Base-by-base conservation (phyloP, 2,113 vertebrate species). In the Thalassarche chlororhynchos region DNA sequence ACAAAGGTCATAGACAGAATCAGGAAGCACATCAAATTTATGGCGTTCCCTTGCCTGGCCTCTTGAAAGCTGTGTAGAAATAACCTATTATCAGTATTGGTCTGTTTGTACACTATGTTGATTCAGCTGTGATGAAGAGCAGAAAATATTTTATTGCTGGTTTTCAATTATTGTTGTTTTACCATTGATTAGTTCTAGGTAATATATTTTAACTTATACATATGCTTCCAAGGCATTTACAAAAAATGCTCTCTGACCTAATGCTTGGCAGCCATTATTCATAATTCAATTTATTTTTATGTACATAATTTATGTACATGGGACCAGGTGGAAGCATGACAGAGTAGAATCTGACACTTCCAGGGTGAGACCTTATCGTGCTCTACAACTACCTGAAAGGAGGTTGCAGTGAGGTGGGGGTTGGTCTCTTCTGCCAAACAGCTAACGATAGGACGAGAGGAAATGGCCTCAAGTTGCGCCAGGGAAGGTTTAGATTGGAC, bases 121-220 rank as follows among this genome's bases (percentile, higher is more conserved):
- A 96, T 95, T 93, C 93, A 97, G 93, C 84, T 91, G 92, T 72
- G 55, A 69, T n/a, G 12, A 92, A 77, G 34, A 87, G 69, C 18
- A 80, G 92, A 89, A 95, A 93, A 91, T 84, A 96, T 79, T 95
- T 96, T 95, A 87, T 96, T 92, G 71, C 38, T 85, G 28, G 26
- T 75, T 96, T 97, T 91, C 34, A 86, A 77, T 96, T 84, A 88
- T 80, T 95, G 76, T 71, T 91, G 18, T 47, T 91, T 90, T 89
- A 54, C 34, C 68, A 81, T 14, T 66, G 42, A 94, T 92, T 86
- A 94, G 20, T 60, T 62, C 57, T 61, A 79, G 70, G 80, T 52
- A 90, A 96, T 76, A 62, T 87, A 90, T 84, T 94, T 74, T 88
- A 90, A 26, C 34, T 88, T 46, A 74, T 18, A 31, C 52, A 31